Evolutionary conservation across 92 coral and sea anemone species (phyloP), one percentile per base, ranked within the genome.

Genomic region (Bergia puertoricense): DNA sequence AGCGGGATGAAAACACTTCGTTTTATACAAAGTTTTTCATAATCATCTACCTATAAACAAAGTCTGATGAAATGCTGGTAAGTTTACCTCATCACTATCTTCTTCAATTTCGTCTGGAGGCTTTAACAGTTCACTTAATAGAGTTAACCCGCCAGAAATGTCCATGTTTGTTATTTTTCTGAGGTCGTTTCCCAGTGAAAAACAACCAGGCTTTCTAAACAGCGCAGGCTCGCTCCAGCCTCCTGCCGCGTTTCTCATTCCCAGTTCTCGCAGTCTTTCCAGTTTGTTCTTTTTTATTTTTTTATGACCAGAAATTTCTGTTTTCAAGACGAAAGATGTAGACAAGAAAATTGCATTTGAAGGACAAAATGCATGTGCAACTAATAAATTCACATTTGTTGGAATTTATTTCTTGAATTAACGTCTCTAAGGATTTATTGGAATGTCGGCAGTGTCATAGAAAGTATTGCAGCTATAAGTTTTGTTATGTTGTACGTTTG

Each of bases 81-180:
- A 43, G 43, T 90, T 90, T 82, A 94, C 96, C 81, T 94, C 96
- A 65, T 93, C 94, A 84, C 93, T 90, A 8, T 86, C 65, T 74
- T 92, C 91, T 74, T 68, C 87, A 40, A 85, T 90, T 89, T 91
- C 92, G 36, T 83, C 74, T 86, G 91, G 88, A 5, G 98, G 95
- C 81, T 92, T 91, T 79, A 95, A 87, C 22, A 95, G 96, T 44
- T 95, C 94, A n/a, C 92, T 78, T 30, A 95, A 81, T n/a, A 95
- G 92, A 76, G 80, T 18, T n/a, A 76, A 76, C 44, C 80, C 54
- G 16, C 80, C 80, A 20, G 50, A 51, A 76, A 39, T 16, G 10
- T 76, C 80, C 80, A 76, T 76, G 80, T 76, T 76, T 76, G 80
- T 76, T 76, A 36, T 42, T 42, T 43, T 45, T 74, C 54, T 18